Conservation (phyloP, 2,113 vertebrate species). For the Anser cygnoides region DNA sequence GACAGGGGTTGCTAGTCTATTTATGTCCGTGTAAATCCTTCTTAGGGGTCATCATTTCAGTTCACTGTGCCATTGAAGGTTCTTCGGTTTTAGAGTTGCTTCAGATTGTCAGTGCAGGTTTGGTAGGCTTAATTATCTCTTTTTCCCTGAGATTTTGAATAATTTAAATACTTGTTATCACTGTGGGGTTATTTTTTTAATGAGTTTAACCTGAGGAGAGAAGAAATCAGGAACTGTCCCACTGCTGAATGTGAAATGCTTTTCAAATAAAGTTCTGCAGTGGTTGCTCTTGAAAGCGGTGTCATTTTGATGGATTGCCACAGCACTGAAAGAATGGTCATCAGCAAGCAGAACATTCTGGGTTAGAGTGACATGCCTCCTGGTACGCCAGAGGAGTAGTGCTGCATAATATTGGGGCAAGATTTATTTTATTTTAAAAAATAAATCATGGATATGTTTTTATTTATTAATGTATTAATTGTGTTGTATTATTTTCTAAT, state of each 20-base stretch:
- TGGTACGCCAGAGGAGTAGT: not conserved
- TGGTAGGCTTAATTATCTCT: not conserved
- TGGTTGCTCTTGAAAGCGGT: not conserved
- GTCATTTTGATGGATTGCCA: constrained; percentile 11
- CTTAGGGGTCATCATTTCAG: not conserved
- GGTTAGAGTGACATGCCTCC: not conserved
- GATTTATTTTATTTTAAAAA: not conserved
- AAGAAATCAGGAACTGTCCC: not conserved
- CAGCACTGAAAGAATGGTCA: not conserved
- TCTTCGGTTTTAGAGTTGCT: not conserved
- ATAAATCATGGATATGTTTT: not conserved
- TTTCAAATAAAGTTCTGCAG: constrained; percentile 24
- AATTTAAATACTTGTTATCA: constrained; percentile 7
- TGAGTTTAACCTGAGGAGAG: not conserved
- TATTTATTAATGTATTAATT: not conserved
- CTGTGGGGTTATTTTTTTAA: not conserved
- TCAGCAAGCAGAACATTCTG: not conserved
- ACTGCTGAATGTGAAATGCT: not conserved
- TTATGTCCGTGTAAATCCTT: not conserved
- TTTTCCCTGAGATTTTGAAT: not conserved
- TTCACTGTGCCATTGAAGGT: not conserved
- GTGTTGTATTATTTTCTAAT: not conserved
- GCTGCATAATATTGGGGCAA: not conserved
- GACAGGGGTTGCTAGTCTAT: not conserved
- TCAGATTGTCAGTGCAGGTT: not conserved